phyloP scores from a whole-genome alignment of 2,888 invertebrate species.

The Nomada goodeniana region DNA sequence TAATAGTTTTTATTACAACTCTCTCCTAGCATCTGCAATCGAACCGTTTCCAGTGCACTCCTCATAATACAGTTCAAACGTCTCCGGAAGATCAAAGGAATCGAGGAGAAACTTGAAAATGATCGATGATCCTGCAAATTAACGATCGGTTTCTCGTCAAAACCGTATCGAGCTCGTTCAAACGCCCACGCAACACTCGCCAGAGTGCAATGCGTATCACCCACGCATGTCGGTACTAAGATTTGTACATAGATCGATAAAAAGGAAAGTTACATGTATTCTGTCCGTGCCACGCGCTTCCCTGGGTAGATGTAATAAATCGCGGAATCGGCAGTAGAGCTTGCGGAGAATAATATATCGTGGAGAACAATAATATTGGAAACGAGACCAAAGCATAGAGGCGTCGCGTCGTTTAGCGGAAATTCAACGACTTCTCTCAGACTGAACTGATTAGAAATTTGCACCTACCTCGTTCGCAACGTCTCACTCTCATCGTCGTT shows the following conservation, averaged over 20 bases:
- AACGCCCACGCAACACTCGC: conserved; percentile 22
- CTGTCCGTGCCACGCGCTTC: conserved; percentile 21
- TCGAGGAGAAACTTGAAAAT: conserved; percentile 17
- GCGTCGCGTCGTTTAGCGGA: not conserved
- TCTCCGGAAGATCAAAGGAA: not conserved
- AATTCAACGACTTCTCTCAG: conserved; percentile 5
- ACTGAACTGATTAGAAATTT: no score
- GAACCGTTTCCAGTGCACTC: not conserved
- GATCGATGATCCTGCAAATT: conserved; percentile 46
- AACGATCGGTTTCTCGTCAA: conserved; percentile 30
- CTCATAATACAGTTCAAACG: not conserved
- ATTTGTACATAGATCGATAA: conserved; percentile 46
- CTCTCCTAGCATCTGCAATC: no score
- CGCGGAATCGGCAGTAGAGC: conserved; percentile 11
- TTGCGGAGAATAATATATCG: conserved; percentile 6
- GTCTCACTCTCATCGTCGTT: no score
- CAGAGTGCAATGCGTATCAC: conserved; percentile 9
- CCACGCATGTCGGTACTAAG: conserved; percentile 12
- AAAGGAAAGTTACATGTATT: conserved; percentile 34
- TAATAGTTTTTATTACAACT: no score
- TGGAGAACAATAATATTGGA: conserved; percentile 16
- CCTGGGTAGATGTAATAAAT: conserved; percentile 16
- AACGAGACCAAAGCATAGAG: conserved; percentile 29
- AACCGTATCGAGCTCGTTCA: not conserved
- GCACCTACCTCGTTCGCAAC: not conserved